These are phyloP conservation scores for Enteromius fasciolatus DNA, from an alignment of 2,797 vertebrate species.

Conservation along the genomic window DNA sequence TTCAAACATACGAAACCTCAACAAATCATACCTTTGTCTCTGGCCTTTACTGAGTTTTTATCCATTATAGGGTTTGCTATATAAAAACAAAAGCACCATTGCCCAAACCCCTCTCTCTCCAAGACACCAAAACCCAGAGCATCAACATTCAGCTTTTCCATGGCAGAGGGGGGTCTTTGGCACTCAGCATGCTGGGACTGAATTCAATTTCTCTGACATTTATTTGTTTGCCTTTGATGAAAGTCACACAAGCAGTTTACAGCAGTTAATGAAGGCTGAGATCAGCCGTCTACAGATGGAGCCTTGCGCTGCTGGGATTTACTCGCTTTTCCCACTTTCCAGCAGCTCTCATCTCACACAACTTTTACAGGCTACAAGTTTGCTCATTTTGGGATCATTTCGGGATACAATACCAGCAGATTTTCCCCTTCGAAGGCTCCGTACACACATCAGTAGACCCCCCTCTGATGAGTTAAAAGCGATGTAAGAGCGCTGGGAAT, in stretches of 20 bases:
- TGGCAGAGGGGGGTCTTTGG: conserved; percentile 38
- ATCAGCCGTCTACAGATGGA: conserved; percentile 24
- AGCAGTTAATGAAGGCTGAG: conserved; percentile 45
- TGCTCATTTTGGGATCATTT: conserved; percentile 28
- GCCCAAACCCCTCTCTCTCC: neutral
- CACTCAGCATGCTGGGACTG: conserved; percentile 13
- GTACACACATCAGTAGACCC: neutral
- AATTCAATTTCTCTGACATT: conserved; percentile 41
- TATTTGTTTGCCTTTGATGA: conserved; percentile 43
- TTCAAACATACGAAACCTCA: neutral
- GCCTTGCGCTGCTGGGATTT: conserved; percentile 2
- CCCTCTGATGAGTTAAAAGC: neutral
- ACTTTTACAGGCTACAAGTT: conserved; percentile 33
- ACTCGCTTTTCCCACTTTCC: conserved; percentile 35
- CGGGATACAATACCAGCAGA: conserved; percentile 10
- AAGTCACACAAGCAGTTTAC: conserved; percentile 40
- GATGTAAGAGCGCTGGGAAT: neutral
- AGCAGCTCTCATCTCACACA: conserved; percentile 4
- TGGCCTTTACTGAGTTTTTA: neutral
- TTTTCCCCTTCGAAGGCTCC: neutral
- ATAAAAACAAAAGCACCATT: neutral
- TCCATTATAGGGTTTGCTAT: neutral
- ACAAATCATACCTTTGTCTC: neutral
- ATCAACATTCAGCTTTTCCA: conserved; percentile 46
- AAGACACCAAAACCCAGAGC: conserved; percentile 12